phyloP scores from a whole-genome alignment of 1,140 invertebrate species.

The Nebria ingens region DNA sequence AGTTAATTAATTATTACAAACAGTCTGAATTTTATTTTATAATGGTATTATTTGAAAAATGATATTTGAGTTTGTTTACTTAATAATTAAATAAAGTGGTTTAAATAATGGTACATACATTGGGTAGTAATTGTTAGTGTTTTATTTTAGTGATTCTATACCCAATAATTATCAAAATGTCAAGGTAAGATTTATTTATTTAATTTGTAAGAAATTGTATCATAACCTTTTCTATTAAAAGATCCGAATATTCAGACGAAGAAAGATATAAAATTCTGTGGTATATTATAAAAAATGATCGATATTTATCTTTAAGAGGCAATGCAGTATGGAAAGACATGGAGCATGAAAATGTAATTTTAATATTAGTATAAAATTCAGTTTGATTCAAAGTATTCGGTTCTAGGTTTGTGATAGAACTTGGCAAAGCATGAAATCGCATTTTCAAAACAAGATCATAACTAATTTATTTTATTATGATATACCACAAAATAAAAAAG shows the following conservation, averaged over 20 bases:
- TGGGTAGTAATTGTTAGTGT: too few relatives aligned
- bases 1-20: too few relatives aligned
- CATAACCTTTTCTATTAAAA: too few relatives aligned
- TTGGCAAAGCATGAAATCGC: neutral
- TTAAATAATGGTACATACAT: too few relatives aligned
- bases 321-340: conserved; percentile 2
- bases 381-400: neutral
- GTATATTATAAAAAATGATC: neutral
- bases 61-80: too few relatives aligned
- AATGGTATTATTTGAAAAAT: too few relatives aligned
- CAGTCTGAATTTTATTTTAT: too few relatives aligned
- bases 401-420: neutral
- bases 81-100: too few relatives aligned
- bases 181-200: too few relatives aligned
- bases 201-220: too few relatives aligned
- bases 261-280: neutral
- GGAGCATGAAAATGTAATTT: neutral
- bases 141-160: too few relatives aligned
- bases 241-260: neutral
- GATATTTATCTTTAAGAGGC: neutral
- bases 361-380: neutral
- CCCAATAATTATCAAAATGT: too few relatives aligned
- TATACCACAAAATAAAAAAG: neutral
- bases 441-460: neutral
- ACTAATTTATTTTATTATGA: neutral